Evolutionary conservation across 2,888 invertebrate species (phyloP).

Genomic region (Spodoptera exigua): DNA sequence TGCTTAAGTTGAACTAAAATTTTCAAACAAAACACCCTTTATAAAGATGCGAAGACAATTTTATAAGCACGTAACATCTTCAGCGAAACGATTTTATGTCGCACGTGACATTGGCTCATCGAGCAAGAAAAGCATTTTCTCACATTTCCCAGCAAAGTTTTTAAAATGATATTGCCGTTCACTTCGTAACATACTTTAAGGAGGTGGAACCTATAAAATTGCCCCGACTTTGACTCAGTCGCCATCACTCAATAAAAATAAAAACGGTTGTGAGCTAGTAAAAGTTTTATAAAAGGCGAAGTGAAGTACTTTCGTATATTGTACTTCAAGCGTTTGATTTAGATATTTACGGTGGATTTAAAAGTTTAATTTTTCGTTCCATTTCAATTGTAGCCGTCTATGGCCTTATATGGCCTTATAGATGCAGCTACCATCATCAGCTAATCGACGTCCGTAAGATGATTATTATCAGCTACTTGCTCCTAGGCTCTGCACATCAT

Average conservation of each 20-base stretch:
- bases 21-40: background rate
- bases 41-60: background rate
- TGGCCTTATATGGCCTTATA: no score
- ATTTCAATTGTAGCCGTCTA: no score
- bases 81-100: background rate
- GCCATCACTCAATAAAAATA: constrained; percentile 42
- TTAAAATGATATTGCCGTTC: constrained; percentile 20
- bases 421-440: no score
- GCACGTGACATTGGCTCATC: background rate
- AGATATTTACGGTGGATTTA: no score
- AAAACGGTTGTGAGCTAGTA: constrained; percentile 16
- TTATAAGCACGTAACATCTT: background rate
- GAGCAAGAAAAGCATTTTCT: constrained; percentile 1
- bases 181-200: constrained; percentile 21
- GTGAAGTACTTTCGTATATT: constrained; percentile 11
- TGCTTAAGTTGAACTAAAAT: background rate
- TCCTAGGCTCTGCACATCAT: no score
- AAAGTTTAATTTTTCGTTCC: no score
- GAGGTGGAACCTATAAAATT: constrained; percentile 35
- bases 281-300: constrained; percentile 18
- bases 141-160: constrained; percentile 17
- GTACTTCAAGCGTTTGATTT: background rate
- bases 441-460: no score
- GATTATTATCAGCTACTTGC: no score
- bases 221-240: constrained; percentile 12